Base-by-base conservation (phyloP, 2,888 invertebrate genomes). In the Cephus spinipes region DNA sequence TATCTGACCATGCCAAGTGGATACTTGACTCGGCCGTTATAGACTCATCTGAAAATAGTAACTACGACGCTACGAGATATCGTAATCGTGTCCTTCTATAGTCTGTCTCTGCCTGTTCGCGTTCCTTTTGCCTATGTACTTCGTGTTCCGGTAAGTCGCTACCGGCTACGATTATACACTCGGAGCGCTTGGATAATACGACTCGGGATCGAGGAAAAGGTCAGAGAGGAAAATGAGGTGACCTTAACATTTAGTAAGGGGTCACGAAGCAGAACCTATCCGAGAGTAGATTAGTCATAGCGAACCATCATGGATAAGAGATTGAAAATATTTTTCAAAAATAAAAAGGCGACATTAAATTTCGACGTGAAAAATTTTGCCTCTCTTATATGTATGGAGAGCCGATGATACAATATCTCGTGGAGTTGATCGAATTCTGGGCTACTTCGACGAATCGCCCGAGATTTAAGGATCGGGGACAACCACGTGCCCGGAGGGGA, bases 31-130 rank as follows among this genome's bases (percentile, higher is more conserved):
- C 80, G 79, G 83, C 76, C 85, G 85, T 86, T 84, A 85, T 79
- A 55, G 55, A 84, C 84, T 84, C 87, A 87, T 86, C 87, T 87
- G 87, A 83, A 87, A 87, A 87, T 87, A 87, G 85, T 55, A 55
- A 55, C 85, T 83, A 78, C 84, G 77, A 79, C 81, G 85, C 84
- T 85, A 84, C 87, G 85, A 84, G 85, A 84, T 85, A 80, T 74
- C 80, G 82, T 81, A 80, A 82, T 81, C 78, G 35, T 35, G 15
- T 74, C 30, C 74, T 31, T 74, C 30, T 55, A 55, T 9, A 55
- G 55, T 55, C 23, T 23, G 55, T 11, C 6, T 55, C 55, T 55
- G 23, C 15, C 23, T 55, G 55, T 6, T 55, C 55, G 23, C 9
- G 55, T 55, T 23, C 23, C 23, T 36, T 23, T 55, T 23, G 2